Evolutionary conservation across 1,140 invertebrate species (phyloP).

Genomic region (Andricus grossulariae): DNA sequence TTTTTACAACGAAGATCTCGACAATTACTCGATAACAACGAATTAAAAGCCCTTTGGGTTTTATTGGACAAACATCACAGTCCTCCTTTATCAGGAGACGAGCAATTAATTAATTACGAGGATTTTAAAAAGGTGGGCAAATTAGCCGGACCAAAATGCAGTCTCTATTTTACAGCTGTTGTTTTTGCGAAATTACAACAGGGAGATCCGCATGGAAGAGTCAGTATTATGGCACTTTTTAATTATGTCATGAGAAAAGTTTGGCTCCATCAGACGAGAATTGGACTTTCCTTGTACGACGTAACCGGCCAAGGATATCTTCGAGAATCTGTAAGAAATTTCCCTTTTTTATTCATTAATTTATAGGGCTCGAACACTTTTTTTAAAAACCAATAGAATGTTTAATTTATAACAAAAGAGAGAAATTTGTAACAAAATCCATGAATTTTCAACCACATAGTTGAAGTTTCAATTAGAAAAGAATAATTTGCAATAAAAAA

Average conservation of each 20-base stretch:
- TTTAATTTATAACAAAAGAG: no score
- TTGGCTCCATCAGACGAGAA: constrained; percentile 94
- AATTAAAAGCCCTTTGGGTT: constrained; percentile 90
- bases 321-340: constrained; percentile 84
- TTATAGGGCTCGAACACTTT: background rate
- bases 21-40: constrained; percentile 90
- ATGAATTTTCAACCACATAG: no score
- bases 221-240: constrained; percentile 90
- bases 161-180: constrained; percentile 88
- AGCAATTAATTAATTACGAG: constrained; percentile 90
- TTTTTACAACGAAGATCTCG: constrained; percentile 90
- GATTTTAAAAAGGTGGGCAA: constrained; percentile 87
- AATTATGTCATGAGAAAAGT: constrained; percentile 97
- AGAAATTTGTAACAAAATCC: no score
- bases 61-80: constrained; percentile 88
- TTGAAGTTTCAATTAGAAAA: no score
- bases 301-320: constrained; percentile 94
- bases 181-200: constrained; percentile 92
- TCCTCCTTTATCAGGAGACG: constrained; percentile 81
- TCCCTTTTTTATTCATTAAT: constrained; percentile 34
- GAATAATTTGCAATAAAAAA: no score
- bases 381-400: no score
- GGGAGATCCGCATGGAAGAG: constrained; percentile 87
- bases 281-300: constrained; percentile 95
- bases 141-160: constrained; percentile 79